Base-by-base conservation (phyloP, 1,140 invertebrate genomes). In the Euura saliciscinereae region DNA sequence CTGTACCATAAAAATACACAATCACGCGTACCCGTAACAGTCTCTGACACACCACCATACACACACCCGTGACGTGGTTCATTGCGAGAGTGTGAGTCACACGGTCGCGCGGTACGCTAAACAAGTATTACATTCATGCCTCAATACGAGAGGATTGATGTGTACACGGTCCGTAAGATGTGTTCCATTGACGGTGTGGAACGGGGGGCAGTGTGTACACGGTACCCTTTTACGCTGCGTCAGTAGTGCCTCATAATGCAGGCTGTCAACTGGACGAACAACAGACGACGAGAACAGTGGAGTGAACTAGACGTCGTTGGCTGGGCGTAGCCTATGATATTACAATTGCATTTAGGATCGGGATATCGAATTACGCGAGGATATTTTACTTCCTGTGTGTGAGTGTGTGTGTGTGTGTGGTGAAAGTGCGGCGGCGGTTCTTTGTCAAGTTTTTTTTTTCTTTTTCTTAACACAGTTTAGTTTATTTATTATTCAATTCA, bases 301-400 rank as follows among this genome's bases (percentile, higher is more conserved):
- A 11, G 51, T 59, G 13, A n/a, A 28, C 28, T 59, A 59, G 13
- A 59, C 51, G 10, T 59, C 51, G 51, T 28, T 2, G 10, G 51
- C 51, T 59, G 51, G 51, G 51, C 51, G 51, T 59, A 59, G 51
- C 51, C 51, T 59, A 59, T 59, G 13, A 59, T 11, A 59, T 59
- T 11, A 59, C 6, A 59, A 59, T 59, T 59, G 13, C 5, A n/a
- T 6, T 8, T 2, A n/a, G 51, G 13, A 4, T 8, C 3, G 10
- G 6, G 3, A 59, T 59, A 59, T 59, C 10, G 10, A 6, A 3
- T 11, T 59, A 59, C 13, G 6, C 13, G 13, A 11, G 51, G 10
- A 51, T 51, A 51, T 51, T 7, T 51, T 7, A 7, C 6, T 51
- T 5, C 46, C 6, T 2, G 46, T 51, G 46, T 51, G 6, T 6